phyloP scores from a whole-genome alignment of 2,113 vertebrate genomes.

The Microcebus ravelobensis region DNA sequence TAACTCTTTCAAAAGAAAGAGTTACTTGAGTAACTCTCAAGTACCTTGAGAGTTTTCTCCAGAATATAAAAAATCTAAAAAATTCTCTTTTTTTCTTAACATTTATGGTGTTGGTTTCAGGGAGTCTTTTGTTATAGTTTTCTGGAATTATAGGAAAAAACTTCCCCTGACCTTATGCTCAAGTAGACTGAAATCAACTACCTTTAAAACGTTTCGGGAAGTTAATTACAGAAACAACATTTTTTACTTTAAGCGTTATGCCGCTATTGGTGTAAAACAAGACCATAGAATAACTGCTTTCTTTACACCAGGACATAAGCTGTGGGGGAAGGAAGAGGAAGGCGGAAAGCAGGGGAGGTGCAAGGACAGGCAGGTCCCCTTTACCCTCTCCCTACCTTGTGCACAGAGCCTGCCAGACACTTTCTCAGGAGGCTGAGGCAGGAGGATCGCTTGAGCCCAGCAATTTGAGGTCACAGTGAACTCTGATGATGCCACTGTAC shows the following conservation, averaged over 20 bases:
- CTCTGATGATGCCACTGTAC: no score
- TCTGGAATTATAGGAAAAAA: background rate
- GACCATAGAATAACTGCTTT: accelerated
- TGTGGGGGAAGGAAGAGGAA: accelerated
- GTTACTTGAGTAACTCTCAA: background rate
- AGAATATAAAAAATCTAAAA: background rate
- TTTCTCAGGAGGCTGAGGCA: no score
- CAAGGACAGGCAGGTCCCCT: background rate
- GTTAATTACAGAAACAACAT: background rate
- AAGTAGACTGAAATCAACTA: background rate
- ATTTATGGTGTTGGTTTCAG: background rate
- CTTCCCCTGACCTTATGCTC: background rate
- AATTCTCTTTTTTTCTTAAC: background rate
- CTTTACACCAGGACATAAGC: background rate
- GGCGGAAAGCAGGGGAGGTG: accelerated
- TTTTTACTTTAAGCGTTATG: background rate
- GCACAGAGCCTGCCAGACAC: background rate
- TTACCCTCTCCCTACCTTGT: no score
- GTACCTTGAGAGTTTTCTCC: background rate
- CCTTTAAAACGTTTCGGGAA: background rate
- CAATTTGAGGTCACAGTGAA: no score
- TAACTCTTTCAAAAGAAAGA: background rate
- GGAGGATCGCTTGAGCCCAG: no score
- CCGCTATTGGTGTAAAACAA: background rate
- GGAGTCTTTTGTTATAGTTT: background rate